Evolutionary conservation across 30 jellyfish, hydroid and myxozoan genomes (phyloP).

Genomic region (Nemopilema nomurai): DNA sequence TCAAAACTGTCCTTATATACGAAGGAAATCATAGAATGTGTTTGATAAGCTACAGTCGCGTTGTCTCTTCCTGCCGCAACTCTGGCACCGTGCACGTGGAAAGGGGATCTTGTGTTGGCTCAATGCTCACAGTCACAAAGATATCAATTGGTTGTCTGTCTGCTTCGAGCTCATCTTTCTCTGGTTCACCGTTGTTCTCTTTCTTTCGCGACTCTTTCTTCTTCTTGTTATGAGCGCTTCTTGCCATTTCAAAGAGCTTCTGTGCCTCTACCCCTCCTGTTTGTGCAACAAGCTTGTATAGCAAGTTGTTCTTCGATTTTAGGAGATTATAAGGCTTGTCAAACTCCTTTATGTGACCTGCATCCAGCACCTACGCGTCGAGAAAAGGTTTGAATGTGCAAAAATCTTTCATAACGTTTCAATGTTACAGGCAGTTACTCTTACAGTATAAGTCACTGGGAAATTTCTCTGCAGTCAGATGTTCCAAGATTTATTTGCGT

Average conservation of each 20-base stretch:
- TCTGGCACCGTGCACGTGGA: too few species aligned
- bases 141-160: neutral
- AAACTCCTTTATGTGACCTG: constrained; percentile 79
- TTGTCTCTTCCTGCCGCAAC: too few species aligned
- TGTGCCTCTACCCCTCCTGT: constrained; percentile 93
- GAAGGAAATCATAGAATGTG: too few species aligned
- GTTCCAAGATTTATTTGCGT: too few species aligned
- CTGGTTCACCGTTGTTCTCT: neutral
- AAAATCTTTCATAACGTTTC: too few species aligned
- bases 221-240: constrained; percentile 40
- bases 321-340: constrained; percentile 80
- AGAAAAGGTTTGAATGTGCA: neutral
- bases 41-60: too few species aligned
- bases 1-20: too few species aligned
- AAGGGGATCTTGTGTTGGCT: too few species aligned
- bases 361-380: constrained; percentile 82
- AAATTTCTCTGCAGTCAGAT: too few species aligned
- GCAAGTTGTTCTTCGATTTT: constrained; percentile 50
- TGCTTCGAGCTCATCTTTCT: neutral
- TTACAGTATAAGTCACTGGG: too few species aligned
- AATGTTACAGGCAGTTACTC: too few species aligned
- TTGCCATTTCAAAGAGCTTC: constrained; percentile 81
- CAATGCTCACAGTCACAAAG: neutral
- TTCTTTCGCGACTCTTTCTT: neutral
- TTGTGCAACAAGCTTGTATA: constrained; percentile 85